These are phyloP conservation scores for Ichneumoninae sp. DNA, from an alignment of 2,888 invertebrate species.

Conservation along the genomic window DNA sequence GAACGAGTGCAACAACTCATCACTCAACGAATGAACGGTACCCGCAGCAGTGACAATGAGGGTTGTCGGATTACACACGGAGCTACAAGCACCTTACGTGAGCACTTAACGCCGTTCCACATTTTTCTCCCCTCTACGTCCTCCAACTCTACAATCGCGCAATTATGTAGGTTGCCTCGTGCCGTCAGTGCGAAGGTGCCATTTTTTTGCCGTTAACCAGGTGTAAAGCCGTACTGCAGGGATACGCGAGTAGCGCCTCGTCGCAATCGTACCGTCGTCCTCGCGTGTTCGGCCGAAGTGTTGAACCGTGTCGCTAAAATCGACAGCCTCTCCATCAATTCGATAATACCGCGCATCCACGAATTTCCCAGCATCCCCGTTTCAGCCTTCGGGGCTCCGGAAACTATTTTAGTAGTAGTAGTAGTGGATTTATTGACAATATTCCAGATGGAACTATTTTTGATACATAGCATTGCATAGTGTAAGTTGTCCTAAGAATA, in stretches of 20 bases:
- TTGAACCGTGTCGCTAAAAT: conserved; percentile 6
- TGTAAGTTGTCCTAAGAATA: no score
- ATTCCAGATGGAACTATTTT: no score
- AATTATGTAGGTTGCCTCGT: conserved; percentile 70
- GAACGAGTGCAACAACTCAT: conserved; percentile 13
- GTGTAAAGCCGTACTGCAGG: conserved; percentile 20
- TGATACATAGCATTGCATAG: no score
- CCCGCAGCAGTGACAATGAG: conserved; percentile 45
- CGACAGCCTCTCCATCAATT: conserved; percentile 22
- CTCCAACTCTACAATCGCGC: conserved; percentile 28
- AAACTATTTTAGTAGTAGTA: not conserved
- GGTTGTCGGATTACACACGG: conserved; percentile 35
- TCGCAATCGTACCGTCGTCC: conserved; percentile 6
- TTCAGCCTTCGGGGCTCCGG: not conserved
- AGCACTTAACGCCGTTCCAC: conserved; percentile 64
- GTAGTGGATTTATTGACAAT: no score
- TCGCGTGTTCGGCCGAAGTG: conserved; percentile 12
- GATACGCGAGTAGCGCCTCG: not conserved
- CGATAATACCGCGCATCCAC: not conserved
- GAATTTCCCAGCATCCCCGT: conserved; percentile 37
- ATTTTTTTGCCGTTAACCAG: conserved; percentile 66
- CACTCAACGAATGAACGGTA: conserved; percentile 44
- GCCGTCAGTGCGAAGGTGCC: conserved; percentile 57
- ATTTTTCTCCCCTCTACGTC: conserved; percentile 53
- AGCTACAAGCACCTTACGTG: conserved; percentile 41